Base-by-base conservation (phyloP, 2,888 invertebrate genomes). In the Drosophila trichaetosa region DNA sequence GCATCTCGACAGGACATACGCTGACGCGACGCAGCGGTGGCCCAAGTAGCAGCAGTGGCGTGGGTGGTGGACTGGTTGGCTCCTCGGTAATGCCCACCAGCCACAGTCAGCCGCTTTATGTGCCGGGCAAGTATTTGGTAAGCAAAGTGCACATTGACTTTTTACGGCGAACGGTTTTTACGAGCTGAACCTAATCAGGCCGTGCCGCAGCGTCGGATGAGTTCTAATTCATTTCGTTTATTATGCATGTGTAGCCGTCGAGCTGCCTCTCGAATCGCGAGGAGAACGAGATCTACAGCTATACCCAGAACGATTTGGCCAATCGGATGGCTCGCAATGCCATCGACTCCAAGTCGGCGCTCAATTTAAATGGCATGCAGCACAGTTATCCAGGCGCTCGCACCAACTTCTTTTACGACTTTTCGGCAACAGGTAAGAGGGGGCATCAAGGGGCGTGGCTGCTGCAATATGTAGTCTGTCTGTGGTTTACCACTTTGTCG, bases 91-190 rank as follows among this genome's bases (percentile, higher is more conserved):
- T 96, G 92, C 96, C 96, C 81, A 96, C 96, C 73, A 96, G 96
- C 90, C 96, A 96, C 93, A 96, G 96, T 77, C 97, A 97, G 93
- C 97, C 97, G 75, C 96, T 97, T 93, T 97, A 97, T 94, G 97
- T 97, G 92, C 97, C 97, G 90, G 97, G 97, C 92, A 97, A 97
- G 94, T 97, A 97, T 94, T 97, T 96, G 95, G 97, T 97, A 94
- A 96, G 96, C 94, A 65, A 58, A 65, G 69, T 69, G 79, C 76
- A 72, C 75, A 68, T 72, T 78, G 81, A 79, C 73, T 73, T 82
- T 87, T 90, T 90, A 88, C 75, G 79, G 80, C 70, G 62, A 54
- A 51, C 58, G 62, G 58, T 71, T 74, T 88, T 88, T 80, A 88
- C 77, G 88, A 82, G 63, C 16, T 52, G 65, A 33, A 64, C 76